A percentile compares a stretch with the other conserved stretches of the same genome.
Conservation (phyloP, 2,888 invertebrate genomes). For the Lasioglossum morio region DNA sequence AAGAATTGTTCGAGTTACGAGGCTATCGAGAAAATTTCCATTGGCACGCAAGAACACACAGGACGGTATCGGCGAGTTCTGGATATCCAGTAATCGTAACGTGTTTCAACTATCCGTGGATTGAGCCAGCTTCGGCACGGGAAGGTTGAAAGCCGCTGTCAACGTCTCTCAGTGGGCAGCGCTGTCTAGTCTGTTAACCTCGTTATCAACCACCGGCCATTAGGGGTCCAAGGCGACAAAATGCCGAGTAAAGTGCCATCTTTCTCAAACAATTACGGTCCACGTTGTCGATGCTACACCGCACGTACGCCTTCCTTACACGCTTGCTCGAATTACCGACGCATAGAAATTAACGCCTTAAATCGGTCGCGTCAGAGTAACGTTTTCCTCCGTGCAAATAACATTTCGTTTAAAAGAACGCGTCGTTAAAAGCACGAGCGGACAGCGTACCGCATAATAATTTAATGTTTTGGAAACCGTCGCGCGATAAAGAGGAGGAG, state of each 20-base stretch:
- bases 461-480: constrained; percentile 44
- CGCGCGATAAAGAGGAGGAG: constrained; percentile 1
- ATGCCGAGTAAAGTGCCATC: constrained; percentile 84
- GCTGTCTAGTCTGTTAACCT: constrained; percentile 83
- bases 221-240: constrained; percentile 84
- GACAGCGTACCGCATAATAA: constrained; percentile 49
- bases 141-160: constrained; percentile 84
- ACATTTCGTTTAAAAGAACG: constrained; percentile 67
- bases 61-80: background rate
- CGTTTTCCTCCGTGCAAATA: constrained; percentile 52
- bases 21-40: background rate
- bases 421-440: constrained; percentile 69
- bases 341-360: constrained; percentile 66
- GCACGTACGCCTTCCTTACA: constrained; percentile 70
- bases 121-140: constrained; percentile 64
- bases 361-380: constrained; percentile 61
- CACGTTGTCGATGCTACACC: constrained; percentile 77
- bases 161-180: constrained; percentile 84
- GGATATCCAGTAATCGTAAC: constrained; percentile 54
- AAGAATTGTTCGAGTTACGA: background rate
- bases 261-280: constrained; percentile 84
- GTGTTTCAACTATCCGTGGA: constrained; percentile 60
- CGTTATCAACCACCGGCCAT: constrained; percentile 85
- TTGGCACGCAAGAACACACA: background rate
- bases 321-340: constrained; percentile 68